Evolutionary conservation across 2,113 vertebrate genomes (phyloP), one percentile per base, ranked within the genome.

Genomic region (Tupaia tana): DNA sequence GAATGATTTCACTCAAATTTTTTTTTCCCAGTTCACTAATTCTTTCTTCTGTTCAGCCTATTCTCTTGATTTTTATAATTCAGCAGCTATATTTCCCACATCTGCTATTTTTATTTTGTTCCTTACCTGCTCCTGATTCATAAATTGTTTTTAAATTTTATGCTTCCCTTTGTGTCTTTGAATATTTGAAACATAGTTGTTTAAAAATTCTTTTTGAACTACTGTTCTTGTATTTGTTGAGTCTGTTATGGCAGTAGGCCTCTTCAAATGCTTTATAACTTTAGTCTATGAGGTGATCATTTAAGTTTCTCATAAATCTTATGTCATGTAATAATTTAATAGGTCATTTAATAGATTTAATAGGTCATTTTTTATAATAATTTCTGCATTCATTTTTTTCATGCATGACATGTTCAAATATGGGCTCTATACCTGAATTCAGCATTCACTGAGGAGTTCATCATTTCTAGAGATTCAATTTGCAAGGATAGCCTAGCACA

Each of bases 171-270:
- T 63, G 59, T 31, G 74, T 73, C 25, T 64, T 56, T 73, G 19
- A 91, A 83, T 61, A 82, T 82, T 54, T 24, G 25, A 73, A 64
- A 74, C 14, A 64, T 5, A 61, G 5, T 20, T 71, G 19, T 79
- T 87, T 86, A 16, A 91, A 79, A 95, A 91, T 54, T 56, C 27
- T 52, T 27, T 86, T 91, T 69, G 25, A 86, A 66, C 18, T 31
- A 15, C 25, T 64, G 4, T 90, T 58, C 66, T 78, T 64, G 54
- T n/a, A 25, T 80, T 27, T 91, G 43, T 69, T 73, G 52, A 73
- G 82, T 80, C 66, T 73, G 20, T 64, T 66, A 59, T 14, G 18
- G 52, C n/a, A 58, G 27, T 54, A 64, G 20, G 4, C 75, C 75
- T 81, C 59, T 27, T 74, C 67, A 31, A 25, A 67, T 69, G 52